Conservation (phyloP, 2,888 invertebrate species). For the Sarcophaga carnaria region DNA sequence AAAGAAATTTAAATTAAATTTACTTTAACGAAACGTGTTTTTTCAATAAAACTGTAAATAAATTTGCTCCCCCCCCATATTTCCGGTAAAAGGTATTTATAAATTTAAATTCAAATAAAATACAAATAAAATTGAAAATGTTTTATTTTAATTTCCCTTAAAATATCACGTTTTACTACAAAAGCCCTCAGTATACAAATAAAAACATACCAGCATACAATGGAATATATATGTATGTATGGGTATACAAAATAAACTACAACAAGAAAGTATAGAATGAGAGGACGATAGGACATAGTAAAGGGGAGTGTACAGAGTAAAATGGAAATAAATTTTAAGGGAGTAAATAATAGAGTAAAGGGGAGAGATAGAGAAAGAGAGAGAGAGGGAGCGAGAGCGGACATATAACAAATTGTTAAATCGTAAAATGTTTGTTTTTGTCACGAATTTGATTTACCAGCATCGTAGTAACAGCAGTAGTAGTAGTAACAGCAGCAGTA, state of each 20-base stretch:
- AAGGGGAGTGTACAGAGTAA: not conserved
- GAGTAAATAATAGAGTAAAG: not conserved
- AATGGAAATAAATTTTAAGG: not conserved
- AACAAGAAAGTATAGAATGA: too few relatives aligned
- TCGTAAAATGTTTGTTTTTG: constrained; percentile 52
- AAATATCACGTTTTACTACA: constrained; percentile 51
- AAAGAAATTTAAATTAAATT: constrained; percentile 13
- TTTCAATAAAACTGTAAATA: not conserved
- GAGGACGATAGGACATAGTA: not conserved
- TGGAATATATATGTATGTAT: not conserved
- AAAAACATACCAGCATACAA: not conserved
- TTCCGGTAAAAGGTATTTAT: not conserved
- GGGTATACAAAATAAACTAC: not conserved
- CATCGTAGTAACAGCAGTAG: not conserved
- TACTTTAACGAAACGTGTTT: too few relatives aligned
- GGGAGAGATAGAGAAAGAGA: not conserved
- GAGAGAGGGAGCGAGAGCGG: not conserved
- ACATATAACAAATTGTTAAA: constrained; percentile 35
- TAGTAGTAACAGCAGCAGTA: not conserved
- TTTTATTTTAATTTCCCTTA: constrained; percentile 52
- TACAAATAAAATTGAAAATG: constrained; percentile 1
- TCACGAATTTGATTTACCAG: constrained; percentile 58
- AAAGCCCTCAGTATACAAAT: constrained; percentile 22
- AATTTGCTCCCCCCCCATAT: not conserved
- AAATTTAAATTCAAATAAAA: constrained; percentile 18